phyloP scores from a whole-genome alignment of 2,797 vertebrate genomes.

The Hybognathus amarus region DNA sequence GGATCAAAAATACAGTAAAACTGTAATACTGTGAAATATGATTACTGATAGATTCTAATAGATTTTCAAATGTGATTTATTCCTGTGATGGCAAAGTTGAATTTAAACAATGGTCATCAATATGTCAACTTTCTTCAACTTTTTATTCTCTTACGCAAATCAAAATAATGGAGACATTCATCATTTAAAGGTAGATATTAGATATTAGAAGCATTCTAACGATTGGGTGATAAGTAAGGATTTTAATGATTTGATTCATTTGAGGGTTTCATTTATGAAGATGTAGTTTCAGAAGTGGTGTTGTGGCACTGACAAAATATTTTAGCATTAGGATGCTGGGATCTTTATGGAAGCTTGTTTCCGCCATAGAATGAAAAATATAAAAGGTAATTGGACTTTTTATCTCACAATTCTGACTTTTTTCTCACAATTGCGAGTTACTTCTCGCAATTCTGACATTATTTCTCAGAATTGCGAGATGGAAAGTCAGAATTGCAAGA shows the following conservation, averaged over 20 bases:
- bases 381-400: too few relatives aligned
- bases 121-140: too few relatives aligned
- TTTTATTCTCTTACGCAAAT: neutral
- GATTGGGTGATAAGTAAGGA: neutral
- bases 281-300: slow-evolving; percentile 9
- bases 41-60: too few relatives aligned
- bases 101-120: neutral
- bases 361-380: too few relatives aligned
- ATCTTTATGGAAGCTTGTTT: too few relatives aligned
- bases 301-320: slow-evolving; percentile 9
- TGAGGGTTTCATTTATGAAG: neutral
- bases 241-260: neutral
- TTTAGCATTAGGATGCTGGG: neutral
- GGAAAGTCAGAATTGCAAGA: too few relatives aligned
- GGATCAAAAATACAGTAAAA: too few relatives aligned
- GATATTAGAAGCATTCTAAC: neutral
- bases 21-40: neutral
- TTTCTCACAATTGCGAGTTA: too few relatives aligned
- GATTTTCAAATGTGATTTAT: neutral
- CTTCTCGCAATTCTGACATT: too few relatives aligned
- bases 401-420: too few relatives aligned
- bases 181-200: neutral
- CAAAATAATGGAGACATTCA: neutral
- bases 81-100: neutral
- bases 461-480: too few relatives aligned